These are phyloP conservation scores for Drosophila lowei DNA, from an alignment of 1,140 invertebrate species.

Conservation along the genomic window DNA sequence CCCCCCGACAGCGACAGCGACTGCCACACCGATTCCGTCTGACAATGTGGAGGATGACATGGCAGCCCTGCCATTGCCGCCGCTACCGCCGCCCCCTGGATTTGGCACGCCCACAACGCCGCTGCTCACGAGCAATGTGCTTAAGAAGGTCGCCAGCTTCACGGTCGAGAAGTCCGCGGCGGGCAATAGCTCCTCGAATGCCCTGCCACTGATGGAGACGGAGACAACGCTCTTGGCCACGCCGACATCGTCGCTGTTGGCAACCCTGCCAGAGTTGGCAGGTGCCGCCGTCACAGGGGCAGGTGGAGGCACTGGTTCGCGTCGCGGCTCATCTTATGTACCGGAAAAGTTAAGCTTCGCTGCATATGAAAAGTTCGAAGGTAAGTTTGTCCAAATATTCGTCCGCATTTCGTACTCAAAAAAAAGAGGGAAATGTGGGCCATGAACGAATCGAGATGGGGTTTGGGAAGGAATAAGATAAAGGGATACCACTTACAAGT, in stretches of 20 bases:
- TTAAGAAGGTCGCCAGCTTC: constrained; percentile 92
- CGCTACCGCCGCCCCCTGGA: constrained; percentile 47
- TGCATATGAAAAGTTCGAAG: constrained; percentile 94
- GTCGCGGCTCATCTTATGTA: constrained; percentile 88
- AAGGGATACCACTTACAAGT: not conserved
- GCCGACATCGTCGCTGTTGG: constrained; percentile 29
- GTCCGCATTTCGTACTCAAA: constrained; percentile 23
- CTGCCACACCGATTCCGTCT: constrained; percentile 14
- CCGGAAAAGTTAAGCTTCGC: constrained; percentile 93
- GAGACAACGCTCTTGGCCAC: constrained; percentile 59
- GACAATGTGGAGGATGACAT: constrained; percentile 56
- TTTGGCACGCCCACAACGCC: constrained; percentile 84
- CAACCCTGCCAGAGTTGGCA: constrained; percentile 37
- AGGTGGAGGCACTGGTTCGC: constrained; percentile 42
- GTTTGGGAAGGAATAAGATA: not conserved
- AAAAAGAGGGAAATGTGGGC: not conserved
- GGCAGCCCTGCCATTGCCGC: constrained; percentile 36
- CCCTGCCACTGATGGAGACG: constrained; percentile 19
- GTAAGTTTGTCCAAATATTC: constrained; percentile 84
- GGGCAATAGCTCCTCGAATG: constrained; percentile 42
- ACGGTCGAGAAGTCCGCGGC: constrained; percentile 86
- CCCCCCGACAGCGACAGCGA: not conserved
- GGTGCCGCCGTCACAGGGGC: too few relatives aligned
- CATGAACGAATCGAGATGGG: not conserved
- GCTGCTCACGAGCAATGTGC: constrained; percentile 85